These are phyloP conservation scores for Anthophora plumipes DNA, from an alignment of 2,888 invertebrate species.

Conservation along the genomic window DNA sequence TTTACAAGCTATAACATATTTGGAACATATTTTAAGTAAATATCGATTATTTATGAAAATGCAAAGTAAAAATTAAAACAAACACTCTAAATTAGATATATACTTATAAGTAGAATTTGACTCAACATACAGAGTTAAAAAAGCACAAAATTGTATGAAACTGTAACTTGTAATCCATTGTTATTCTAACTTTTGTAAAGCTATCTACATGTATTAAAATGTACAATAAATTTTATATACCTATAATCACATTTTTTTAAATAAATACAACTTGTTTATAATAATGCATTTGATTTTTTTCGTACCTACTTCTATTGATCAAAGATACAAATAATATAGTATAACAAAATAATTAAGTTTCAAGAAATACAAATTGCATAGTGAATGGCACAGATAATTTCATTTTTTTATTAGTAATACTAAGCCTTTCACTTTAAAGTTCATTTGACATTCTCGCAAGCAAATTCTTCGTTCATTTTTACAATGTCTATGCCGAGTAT, in stretches of 20 bases:
- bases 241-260: constrained; percentile 52
- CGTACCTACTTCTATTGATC: neutral
- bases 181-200: constrained; percentile 61
- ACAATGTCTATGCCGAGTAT: too few species aligned
- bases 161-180: constrained; percentile 27
- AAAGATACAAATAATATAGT: neutral
- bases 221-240: constrained; percentile 63
- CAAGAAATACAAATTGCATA: neutral
- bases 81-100: neutral
- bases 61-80: neutral
- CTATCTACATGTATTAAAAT: constrained; percentile 34
- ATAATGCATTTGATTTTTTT: neutral
- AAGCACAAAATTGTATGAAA: constrained; percentile 18
- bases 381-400: neutral
- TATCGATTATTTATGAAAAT: neutral
- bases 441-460: constrained; percentile 53
- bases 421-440: constrained; percentile 62
- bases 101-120: constrained; percentile 6
- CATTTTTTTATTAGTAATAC: neutral
- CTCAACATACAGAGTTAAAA: constrained; percentile 33
- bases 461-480: neutral
- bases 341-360: neutral
- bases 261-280: constrained; percentile 58
- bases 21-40: neutral
- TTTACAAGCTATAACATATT: neutral